Evolutionary conservation across 2,113 vertebrate species (phyloP).

Genomic region (Nerophis lumbriciformis): DNA sequence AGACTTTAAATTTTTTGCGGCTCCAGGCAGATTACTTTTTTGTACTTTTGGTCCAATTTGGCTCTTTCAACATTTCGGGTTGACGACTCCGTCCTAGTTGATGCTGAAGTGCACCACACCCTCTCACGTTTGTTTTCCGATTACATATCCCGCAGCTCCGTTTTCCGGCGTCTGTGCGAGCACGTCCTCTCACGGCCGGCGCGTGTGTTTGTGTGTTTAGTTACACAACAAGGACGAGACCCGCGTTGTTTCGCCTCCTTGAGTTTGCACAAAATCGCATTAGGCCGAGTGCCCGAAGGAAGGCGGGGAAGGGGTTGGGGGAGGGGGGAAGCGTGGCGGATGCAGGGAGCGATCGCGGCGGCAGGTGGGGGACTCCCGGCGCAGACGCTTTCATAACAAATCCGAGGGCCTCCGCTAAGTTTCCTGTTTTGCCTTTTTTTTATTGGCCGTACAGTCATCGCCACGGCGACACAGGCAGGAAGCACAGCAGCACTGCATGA

Average conservation of each 20-base stretch:
- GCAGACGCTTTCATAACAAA: constrained; percentile 64
- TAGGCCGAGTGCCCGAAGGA: background rate
- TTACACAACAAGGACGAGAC: constrained; percentile 9
- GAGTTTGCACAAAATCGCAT: constrained; percentile 22
- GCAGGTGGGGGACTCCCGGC: constrained; percentile 16
- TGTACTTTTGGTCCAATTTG: no score
- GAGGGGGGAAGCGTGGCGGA: constrained; percentile 36
- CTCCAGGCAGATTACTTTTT: no score
- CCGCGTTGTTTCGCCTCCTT: constrained; percentile 18
- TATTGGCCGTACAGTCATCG: constrained; percentile 62
- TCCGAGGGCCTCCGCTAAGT: constrained; percentile 51
- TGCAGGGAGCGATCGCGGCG: constrained; percentile 16
- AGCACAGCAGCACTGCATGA: constrained; percentile 47
- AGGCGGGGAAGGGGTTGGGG: constrained; percentile 18
- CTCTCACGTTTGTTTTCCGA: constrained; percentile 27
- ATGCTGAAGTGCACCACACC: constrained; percentile 24
- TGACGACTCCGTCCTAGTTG: background rate
- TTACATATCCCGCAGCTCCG: constrained; percentile 25
- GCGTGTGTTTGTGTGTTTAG: constrained; percentile 22
- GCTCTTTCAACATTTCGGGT: no score
- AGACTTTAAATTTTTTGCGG: no score
- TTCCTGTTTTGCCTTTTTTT: constrained; percentile 67
- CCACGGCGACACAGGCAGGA: constrained; percentile 50
- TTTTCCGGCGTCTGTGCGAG: constrained; percentile 52
- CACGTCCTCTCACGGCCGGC: constrained; percentile 10